Evolutionary conservation across 2,113 vertebrate genomes (phyloP), one percentile per base, ranked within the genome.

Genomic region (Neopipo cinnamomea): DNA sequence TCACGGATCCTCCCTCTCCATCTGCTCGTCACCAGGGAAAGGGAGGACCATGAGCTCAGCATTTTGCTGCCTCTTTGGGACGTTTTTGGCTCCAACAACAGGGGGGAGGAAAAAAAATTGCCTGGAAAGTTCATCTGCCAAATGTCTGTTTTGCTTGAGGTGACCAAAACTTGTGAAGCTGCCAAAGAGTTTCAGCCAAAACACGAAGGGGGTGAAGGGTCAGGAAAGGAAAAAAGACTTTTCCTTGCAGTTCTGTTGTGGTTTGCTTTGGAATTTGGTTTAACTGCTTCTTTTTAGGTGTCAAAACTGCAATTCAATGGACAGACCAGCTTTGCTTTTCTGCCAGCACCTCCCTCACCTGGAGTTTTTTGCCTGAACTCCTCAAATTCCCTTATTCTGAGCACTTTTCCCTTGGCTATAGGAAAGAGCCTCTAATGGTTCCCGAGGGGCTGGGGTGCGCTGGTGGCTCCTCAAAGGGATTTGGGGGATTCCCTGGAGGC

Each of bases 101-200:
- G 31, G 31, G 31, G 6, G 0, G 6, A 9, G 11, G 6, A 3
- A 37, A 37, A 31, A 39, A 70, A 28, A 9, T 4, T 35, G 42
- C 65, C 75, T 71, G 71, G 42, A 63, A 93, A 80, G 16, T 84
- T 77, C 6, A 1, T 88, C 73, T 87, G 68, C 90, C 73, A 89
- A 74, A 81, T 39, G 55, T 65, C 81, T 87, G 72, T 77, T 95
- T 91, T 74, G 67, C 68, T 91, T 58, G 90, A 91, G 79, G 71
- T 85, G 83, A 76, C 90, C 88, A 65, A 93, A 93, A 33, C 30
- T 47, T 70, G 81, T 66, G 73, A 46, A 61, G 71, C 31, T 73
- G 68, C 88, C 92, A 68, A 67, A 55, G 53, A 3, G 1, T 77
- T 87, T 76, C 24, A 28, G 76, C 63, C 94, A 84, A 73, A 93